phyloP scores from a whole-genome alignment of 2,113 vertebrate species.

The Malurus cyaneus region DNA sequence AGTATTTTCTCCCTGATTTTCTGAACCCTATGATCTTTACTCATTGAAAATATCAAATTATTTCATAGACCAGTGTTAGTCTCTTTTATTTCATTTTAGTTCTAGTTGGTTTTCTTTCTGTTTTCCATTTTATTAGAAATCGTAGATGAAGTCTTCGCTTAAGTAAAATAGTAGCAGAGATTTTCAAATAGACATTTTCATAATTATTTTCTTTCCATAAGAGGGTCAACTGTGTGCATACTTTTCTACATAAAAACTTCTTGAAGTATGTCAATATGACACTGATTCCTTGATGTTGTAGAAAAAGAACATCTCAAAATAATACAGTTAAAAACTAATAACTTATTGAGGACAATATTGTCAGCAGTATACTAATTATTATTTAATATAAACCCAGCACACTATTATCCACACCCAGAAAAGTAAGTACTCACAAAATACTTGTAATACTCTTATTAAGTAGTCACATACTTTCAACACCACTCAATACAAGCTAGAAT shows the following conservation, averaged over 20 bases:
- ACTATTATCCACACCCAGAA: not conserved
- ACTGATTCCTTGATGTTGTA: not conserved
- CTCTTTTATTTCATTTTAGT: not conserved
- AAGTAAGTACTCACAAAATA: not conserved
- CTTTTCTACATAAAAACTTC: not conserved
- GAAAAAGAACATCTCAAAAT: not conserved
- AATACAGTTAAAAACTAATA: not conserved
- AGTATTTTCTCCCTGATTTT: not conserved
- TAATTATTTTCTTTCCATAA: not conserved
- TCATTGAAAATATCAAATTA: not conserved
- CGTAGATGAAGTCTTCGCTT: not conserved
- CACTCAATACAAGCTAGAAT: not conserved
- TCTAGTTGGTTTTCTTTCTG: rapidly evolving
- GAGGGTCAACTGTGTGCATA: rapidly evolving
- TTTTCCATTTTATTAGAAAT: not conserved
- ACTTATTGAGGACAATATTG: not conserved
- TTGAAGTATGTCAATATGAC: not conserved
- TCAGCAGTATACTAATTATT: not conserved
- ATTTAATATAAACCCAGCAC: not conserved
- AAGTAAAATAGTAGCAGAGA: not conserved
- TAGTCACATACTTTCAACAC: not conserved
- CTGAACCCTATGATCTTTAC: not conserved
- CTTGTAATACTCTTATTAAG: not conserved
- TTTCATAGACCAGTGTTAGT: not conserved
- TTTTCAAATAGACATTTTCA: not conserved